Evolutionary conservation across 2,888 invertebrate genomes (phyloP).

Genomic region (Cataglyphis rosenhaueri): DNA sequence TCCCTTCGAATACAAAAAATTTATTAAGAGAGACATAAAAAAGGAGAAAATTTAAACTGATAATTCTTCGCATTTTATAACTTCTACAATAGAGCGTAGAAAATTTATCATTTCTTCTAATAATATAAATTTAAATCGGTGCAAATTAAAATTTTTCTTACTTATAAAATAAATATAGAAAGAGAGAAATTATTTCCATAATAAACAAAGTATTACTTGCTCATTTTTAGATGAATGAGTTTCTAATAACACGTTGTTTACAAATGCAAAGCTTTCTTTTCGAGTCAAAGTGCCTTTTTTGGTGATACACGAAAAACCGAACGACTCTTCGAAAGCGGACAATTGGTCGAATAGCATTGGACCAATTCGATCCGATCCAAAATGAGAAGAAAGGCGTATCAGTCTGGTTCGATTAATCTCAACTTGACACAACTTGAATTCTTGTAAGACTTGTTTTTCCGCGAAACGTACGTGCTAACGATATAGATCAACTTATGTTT

Average conservation of each 20-base stretch:
- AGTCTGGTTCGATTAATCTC: conserved; percentile 63
- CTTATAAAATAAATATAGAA: neutral
- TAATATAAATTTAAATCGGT: neutral
- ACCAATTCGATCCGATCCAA: conserved; percentile 35
- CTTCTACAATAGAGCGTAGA: neutral
- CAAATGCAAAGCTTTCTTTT: conserved; percentile 12
- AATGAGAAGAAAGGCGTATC: conserved; percentile 40
- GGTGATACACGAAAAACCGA: conserved; percentile 13
- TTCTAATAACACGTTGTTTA: neutral
- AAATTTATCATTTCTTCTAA: neutral
- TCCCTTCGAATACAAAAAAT: neutral
- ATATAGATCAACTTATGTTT: conserved; percentile 50
- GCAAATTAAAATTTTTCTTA: neutral
- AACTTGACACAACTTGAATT: conserved; percentile 50
- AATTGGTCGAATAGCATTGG: conserved; percentile 5
- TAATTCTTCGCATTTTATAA: neutral
- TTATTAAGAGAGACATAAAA: neutral
- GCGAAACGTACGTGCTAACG: conserved; percentile 46
- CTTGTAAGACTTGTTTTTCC: conserved; percentile 60
- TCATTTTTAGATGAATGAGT: neutral
- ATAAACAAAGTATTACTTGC: neutral
- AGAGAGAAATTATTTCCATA: neutral
- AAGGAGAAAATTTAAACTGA: neutral
- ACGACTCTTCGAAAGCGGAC: conserved; percentile 30
- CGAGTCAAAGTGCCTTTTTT: conserved; percentile 18